These are phyloP conservation scores for Pseudomugil gertrudae DNA, from an alignment of 2,797 vertebrate genomes.

Conservation along the genomic window DNA sequence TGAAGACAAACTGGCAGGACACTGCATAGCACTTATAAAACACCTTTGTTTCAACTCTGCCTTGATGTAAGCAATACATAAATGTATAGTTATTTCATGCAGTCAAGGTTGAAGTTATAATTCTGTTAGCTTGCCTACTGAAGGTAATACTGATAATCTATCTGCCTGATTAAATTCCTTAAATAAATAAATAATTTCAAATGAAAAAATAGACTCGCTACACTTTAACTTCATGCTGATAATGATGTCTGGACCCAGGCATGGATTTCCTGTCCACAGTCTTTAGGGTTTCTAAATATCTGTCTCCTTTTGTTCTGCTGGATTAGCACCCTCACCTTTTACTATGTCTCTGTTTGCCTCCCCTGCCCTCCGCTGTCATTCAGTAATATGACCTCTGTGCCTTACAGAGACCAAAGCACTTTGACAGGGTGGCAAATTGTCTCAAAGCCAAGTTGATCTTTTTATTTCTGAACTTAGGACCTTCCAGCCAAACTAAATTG, in stretches of 20 bases:
- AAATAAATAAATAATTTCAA: not conserved
- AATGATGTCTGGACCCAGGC: not conserved
- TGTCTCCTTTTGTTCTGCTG: constrained; percentile 2
- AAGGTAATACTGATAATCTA: not conserved
- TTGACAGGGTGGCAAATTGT: constrained; percentile 19
- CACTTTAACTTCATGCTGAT: too few relatives aligned
- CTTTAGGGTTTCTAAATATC: not conserved
- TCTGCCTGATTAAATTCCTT: not conserved
- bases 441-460: constrained; percentile 18
- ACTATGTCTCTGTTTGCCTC: not conserved
- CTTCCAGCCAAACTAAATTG: constrained; percentile 17
- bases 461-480: constrained; percentile 32
- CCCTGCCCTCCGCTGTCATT: constrained; percentile 13
- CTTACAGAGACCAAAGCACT: constrained; percentile 14
- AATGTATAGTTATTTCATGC: not conserved
- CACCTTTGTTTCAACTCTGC: not conserved
- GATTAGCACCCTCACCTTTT: constrained; percentile 9
- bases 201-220: too few relatives aligned
- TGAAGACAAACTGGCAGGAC: not conserved
- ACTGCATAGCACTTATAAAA: not conserved
- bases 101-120: not conserved
- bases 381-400: constrained; percentile 33
- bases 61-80: not conserved
- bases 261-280: not conserved
- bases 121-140: not conserved